phyloP scores from a whole-genome alignment of 2,888 invertebrate species.

The Caenorhabditis panamensis region DNA sequence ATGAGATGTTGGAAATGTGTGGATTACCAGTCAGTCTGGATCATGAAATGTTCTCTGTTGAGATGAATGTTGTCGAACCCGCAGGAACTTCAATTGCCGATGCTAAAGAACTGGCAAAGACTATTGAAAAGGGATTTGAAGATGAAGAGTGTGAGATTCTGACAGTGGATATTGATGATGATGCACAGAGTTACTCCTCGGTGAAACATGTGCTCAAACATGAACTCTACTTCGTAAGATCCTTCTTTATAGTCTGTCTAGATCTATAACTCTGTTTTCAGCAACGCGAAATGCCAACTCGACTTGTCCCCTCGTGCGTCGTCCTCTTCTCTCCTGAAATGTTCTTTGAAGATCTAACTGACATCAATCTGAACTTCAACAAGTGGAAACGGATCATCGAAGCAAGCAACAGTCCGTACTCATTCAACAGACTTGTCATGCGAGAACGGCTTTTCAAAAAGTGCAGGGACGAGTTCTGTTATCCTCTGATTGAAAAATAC shows the following conservation, averaged over 20 bases:
- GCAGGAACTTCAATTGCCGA: constrained; percentile 22
- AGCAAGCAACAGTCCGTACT: constrained; percentile 33
- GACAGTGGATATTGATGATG: constrained; percentile 23
- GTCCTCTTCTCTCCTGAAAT: constrained; percentile 25
- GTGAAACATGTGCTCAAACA: constrained; percentile 26
- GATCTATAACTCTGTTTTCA: constrained; percentile 10
- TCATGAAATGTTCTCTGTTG: constrained; percentile 30
- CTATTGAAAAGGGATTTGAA: constrained; percentile 12
- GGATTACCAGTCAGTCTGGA: constrained; percentile 33
- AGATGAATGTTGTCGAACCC: constrained; percentile 16
- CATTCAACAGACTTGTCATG: constrained; percentile 44
- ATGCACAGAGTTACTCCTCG: constrained; percentile 44
- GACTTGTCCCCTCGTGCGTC: constrained; percentile 31
- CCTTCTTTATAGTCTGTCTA: no score
- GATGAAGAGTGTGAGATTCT: constrained; percentile 12
- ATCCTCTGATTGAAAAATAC: constrained; percentile 2
- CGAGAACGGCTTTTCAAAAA: constrained; percentile 36
- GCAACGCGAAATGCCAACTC: constrained; percentile 26
- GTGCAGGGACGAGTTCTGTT: constrained; percentile 18
- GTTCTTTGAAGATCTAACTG: constrained; percentile 31
- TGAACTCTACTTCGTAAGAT: constrained; percentile 50
- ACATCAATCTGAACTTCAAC: not conserved
- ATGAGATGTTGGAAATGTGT: constrained; percentile 30
- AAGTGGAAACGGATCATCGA: constrained; percentile 48
- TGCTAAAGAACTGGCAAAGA: constrained; percentile 3